These are phyloP conservation scores for Eumacrocentrus americanus DNA, from an alignment of 2,888 invertebrate species.

Conservation along the genomic window DNA sequence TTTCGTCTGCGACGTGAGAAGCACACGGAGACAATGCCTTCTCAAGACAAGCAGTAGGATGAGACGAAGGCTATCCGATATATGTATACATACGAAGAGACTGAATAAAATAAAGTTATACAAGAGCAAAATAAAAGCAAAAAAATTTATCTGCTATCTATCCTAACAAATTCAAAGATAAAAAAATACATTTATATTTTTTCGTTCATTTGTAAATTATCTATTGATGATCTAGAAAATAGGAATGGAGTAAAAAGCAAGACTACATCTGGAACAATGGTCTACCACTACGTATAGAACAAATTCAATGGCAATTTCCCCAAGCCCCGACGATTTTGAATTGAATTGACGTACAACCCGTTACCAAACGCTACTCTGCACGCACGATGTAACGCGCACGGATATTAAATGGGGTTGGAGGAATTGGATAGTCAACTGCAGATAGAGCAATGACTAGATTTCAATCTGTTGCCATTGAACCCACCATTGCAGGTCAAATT, in stretches of 20 bases:
- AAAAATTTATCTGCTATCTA: no score
- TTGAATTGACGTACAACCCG: slow-evolving; percentile 19
- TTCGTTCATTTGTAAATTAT: no score
- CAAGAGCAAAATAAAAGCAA: not conserved
- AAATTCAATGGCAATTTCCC: slow-evolving; percentile 57
- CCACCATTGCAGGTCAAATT: slow-evolving; percentile 9
- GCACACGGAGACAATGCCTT: slow-evolving; percentile 31
- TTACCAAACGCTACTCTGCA: not conserved
- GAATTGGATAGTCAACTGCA: slow-evolving; percentile 1
- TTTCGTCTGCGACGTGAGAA: slow-evolving; percentile 36
- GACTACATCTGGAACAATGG: slow-evolving; percentile 15
- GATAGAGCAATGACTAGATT: slow-evolving; percentile 15
- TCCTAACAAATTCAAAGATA: no score
- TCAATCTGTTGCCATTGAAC: slow-evolving; percentile 21
- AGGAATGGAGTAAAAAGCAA: no score
- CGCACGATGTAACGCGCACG: slow-evolving; percentile 15
- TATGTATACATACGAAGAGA: slow-evolving; percentile 1
- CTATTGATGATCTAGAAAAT: no score
- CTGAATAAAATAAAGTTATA: slow-evolving; percentile 11
- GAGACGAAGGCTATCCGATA: slow-evolving; percentile 22
- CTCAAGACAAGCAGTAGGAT: slow-evolving; percentile 25
- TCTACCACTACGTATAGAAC: slow-evolving; percentile 42
- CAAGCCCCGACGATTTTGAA: slow-evolving; percentile 46
- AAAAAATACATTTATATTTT: no score
- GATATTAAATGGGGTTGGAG: slow-evolving; percentile 15